phyloP scores from a whole-genome alignment of 1,140 invertebrate species.

The Vanessa tameamea region DNA sequence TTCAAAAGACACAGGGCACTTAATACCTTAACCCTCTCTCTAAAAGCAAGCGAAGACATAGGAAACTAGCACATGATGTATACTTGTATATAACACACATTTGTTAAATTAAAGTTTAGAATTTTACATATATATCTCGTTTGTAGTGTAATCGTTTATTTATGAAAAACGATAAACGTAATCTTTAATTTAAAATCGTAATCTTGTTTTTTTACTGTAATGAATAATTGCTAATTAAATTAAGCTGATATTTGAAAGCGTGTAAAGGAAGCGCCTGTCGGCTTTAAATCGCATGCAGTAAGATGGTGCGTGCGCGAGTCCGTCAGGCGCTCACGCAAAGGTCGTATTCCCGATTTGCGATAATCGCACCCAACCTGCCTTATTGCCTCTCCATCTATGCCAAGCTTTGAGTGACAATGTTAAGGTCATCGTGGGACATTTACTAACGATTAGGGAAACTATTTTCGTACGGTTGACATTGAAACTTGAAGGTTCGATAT shows the following conservation, averaged over 20 bases:
- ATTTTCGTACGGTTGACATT: constrained; percentile 22
- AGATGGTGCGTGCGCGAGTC: constrained; percentile 52
- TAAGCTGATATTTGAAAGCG: constrained; percentile 16
- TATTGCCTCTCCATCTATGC: constrained; percentile 61
- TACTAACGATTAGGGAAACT: constrained; percentile 15
- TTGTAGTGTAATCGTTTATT: too few relatives aligned
- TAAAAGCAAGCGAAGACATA: too few relatives aligned
- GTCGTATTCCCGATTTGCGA: constrained; percentile 61
- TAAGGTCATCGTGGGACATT: constrained; percentile 50
- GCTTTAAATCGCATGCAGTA: constrained; percentile 51
- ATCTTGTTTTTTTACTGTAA: too few relatives aligned
- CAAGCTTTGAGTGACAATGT: constrained; percentile 52
- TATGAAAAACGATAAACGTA: too few relatives aligned
- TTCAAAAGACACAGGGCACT: too few relatives aligned
- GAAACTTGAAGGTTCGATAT: constrained; percentile 9
- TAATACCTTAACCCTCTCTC: too few relatives aligned
- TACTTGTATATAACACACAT: too few relatives aligned
- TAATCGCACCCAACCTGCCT: constrained; percentile 59
- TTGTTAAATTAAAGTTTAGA: too few relatives aligned
- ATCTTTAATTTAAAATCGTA: too few relatives aligned
- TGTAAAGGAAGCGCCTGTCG: constrained; percentile 52
- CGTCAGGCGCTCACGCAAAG: constrained; percentile 71
- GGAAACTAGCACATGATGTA: too few relatives aligned
- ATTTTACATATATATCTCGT: too few relatives aligned
- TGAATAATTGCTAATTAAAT: background rate